Evolutionary conservation across 2,888 invertebrate genomes (phyloP).

Genomic region (Lycophotia porphyrea): DNA sequence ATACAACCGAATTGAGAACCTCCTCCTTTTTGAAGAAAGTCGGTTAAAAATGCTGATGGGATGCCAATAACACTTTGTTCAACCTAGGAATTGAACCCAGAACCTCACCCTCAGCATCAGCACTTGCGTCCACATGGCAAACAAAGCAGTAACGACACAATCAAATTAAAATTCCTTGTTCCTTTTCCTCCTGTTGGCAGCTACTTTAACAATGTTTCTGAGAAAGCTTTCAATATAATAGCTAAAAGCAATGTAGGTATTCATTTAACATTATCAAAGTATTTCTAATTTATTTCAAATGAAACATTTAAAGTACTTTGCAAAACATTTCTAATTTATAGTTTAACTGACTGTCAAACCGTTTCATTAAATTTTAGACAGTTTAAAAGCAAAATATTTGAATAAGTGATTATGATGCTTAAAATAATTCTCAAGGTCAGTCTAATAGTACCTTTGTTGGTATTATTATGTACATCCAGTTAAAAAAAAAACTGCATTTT

Average conservation of each 20-base stretch:
- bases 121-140: rapidly evolving
- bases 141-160: neutral
- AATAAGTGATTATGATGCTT: constrained; percentile 3
- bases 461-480: neutral
- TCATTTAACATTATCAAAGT: constrained; percentile 17
- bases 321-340: constrained; percentile 44
- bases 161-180: neutral
- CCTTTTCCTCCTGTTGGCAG: neutral
- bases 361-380: constrained; percentile 28
- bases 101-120: neutral
- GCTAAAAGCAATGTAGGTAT: neutral
- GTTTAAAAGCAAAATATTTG: constrained; percentile 14
- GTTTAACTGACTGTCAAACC: constrained; percentile 30
- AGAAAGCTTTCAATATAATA: neutral
- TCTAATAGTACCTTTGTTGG: neutral
- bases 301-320: constrained; percentile 18
- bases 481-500: no score
- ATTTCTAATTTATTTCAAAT: constrained; percentile 20
- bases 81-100: neutral
- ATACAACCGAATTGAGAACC: no score
- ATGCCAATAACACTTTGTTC: neutral
- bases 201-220: neutral
- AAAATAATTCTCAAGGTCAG: neutral
- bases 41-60: no score
- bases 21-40: no score